Conservation (phyloP, 2,888 invertebrate genomes). For the Papilio protenor region DNA sequence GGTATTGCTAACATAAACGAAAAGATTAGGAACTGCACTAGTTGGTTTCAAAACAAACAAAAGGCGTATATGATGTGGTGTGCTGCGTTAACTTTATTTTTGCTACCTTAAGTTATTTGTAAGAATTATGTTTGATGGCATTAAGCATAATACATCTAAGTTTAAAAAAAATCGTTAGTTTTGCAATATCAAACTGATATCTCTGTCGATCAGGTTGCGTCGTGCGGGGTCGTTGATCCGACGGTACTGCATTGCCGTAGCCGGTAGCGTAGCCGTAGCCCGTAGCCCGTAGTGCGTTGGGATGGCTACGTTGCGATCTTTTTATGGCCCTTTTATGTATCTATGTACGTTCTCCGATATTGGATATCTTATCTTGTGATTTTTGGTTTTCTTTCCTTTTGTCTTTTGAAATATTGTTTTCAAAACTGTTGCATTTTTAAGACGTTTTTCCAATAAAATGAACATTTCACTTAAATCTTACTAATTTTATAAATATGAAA, state of each 20-base stretch:
- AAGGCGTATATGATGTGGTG: no score
- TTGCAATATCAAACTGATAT: conserved; percentile 13
- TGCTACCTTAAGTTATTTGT: not conserved
- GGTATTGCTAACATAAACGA: no score
- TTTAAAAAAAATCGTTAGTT: not conserved
- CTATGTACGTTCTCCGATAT: not conserved
- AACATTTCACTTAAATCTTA: no score
- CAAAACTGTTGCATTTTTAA: not conserved
- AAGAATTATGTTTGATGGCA: not conserved
- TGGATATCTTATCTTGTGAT: conserved; percentile 15
- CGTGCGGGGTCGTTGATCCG: conserved; percentile 37
- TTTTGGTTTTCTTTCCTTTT: not conserved
- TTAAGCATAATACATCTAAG: not conserved
- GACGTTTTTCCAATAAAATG: not conserved
- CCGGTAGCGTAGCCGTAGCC: conserved; percentile 13
- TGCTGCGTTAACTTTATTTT: not conserved
- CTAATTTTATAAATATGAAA: no score
- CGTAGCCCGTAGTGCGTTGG: conserved; percentile 25
- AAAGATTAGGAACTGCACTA: no score
- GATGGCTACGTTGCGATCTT: conserved; percentile 29
- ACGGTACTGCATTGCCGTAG: conserved; percentile 40
- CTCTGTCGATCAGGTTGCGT: conserved; percentile 29
- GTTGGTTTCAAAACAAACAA: no score
- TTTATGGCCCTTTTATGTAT: conserved; percentile 21
- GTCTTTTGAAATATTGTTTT: not conserved